A percentile compares a stretch with the other conserved stretches of the same genome.
Conservation (phyloP, 1,140 invertebrate genomes). For the Danaus plexippus region DNA sequence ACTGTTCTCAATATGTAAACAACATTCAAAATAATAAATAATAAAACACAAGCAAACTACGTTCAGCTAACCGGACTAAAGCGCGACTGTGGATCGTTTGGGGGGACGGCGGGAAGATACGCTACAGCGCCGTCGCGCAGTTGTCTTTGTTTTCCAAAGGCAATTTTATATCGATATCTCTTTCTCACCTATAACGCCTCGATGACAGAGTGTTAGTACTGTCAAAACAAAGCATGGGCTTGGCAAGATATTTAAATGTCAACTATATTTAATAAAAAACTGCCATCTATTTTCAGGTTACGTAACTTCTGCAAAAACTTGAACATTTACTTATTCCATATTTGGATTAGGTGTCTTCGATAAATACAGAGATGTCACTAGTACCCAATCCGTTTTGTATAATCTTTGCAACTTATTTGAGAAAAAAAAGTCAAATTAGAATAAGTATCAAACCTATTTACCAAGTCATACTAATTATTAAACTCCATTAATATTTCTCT, state of each 20-base stretch:
- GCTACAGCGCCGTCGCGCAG: slow-evolving; percentile 61
- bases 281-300: slow-evolving; percentile 35
- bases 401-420: too few species aligned
- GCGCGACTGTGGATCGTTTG: slow-evolving; percentile 51
- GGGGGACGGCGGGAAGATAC: slow-evolving; percentile 62
- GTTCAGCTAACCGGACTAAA: slow-evolving; percentile 53
- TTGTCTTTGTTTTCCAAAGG: slow-evolving; percentile 31
- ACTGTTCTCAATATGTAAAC: slow-evolving; percentile 29
- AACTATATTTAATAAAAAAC: slow-evolving; percentile 40
- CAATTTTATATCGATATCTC: slow-evolving; percentile 25
- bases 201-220: slow-evolving; percentile 50
- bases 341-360: too few species aligned
- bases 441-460: too few species aligned
- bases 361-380: too few species aligned
- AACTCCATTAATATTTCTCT: too few species aligned
- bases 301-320: slow-evolving; percentile 15
- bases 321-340: slow-evolving; percentile 38
- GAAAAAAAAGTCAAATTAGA: too few species aligned
- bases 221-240: slow-evolving; percentile 68
- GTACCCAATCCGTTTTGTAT: too few species aligned
- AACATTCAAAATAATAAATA: slow-evolving; percentile 42
- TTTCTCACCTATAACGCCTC: slow-evolving; percentile 38
- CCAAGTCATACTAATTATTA: too few species aligned
- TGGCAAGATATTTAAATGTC: slow-evolving; percentile 52
- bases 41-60: slow-evolving; percentile 29